These are phyloP conservation scores for Agapornis canus DNA, from an alignment of 2,797 vertebrate genomes.

Conservation along the genomic window DNA sequence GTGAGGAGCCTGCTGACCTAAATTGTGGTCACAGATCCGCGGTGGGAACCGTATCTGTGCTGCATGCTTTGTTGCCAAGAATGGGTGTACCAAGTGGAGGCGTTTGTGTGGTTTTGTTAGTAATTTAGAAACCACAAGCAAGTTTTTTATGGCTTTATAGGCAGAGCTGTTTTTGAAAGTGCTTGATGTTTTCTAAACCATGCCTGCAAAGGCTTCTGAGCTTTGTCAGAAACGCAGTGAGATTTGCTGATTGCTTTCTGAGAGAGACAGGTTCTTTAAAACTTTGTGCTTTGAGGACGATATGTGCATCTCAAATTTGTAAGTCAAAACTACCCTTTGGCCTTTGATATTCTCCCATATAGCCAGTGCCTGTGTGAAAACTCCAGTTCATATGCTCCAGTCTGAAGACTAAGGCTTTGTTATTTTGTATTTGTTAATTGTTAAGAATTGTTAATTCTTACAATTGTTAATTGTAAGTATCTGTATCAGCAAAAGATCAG, in stretches of 20 bases:
- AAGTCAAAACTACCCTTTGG: not conserved
- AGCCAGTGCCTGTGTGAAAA: not conserved
- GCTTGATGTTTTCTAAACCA: not conserved
- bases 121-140: constrained; percentile 43
- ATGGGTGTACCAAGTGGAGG: not conserved
- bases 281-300: not conserved
- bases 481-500: not conserved
- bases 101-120: constrained; percentile 33
- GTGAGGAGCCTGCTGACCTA: constrained; percentile 1
- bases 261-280: not conserved
- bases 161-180: not conserved
- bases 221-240: not conserved
- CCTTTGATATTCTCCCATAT: not conserved
- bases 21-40: not conserved
- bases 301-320: not conserved
- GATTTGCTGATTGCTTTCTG: not conserved
- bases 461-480: not conserved
- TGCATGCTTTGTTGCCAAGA: not conserved
- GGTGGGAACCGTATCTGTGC: not conserved
- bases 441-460: too few species aligned
- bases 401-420: not conserved
- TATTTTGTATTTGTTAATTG: not conserved
- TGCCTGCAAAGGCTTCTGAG: not conserved
- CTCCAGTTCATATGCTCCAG: not conserved
- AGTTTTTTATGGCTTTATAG: constrained; percentile 39